phyloP scores from a whole-genome alignment of 23 tunicate species.

The Phallusia fumigata region DNA sequence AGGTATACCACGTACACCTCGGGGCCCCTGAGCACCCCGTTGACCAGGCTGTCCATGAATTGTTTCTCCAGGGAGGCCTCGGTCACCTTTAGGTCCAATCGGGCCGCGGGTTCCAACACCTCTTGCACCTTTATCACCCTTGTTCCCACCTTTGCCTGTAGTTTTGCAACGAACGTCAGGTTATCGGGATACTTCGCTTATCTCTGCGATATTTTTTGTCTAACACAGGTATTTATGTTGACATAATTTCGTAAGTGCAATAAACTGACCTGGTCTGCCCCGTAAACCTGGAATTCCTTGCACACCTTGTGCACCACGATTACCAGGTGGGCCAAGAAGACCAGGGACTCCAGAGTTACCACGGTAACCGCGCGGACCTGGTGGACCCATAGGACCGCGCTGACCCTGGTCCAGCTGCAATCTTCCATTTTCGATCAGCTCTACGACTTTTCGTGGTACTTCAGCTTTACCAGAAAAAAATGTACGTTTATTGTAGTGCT shows the following conservation, averaged over 20 bases:
- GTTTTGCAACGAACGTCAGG: no score
- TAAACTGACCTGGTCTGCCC: constrained; percentile 42
- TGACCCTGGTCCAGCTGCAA: background rate
- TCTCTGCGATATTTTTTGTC: background rate
- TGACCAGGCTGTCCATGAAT: constrained; percentile 49
- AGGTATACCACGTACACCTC: constrained; percentile 36
- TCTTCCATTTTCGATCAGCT: constrained; percentile 15
- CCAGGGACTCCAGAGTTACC: constrained; percentile 43
- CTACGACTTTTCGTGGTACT: constrained; percentile 24
- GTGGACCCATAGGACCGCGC: constrained; percentile 57
- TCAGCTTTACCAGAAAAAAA: constrained; percentile 23
- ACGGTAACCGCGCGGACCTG: constrained; percentile 43
- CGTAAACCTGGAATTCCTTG: constrained; percentile 45
- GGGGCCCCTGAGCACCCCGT: constrained; percentile 50
- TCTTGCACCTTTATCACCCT: constrained; percentile 40
- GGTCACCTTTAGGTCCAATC: constrained; percentile 29
- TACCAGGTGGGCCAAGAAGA: constrained; percentile 44
- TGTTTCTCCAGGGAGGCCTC: constrained; percentile 49
- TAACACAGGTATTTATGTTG: background rate
- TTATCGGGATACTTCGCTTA: no score
- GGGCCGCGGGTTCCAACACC: constrained; percentile 36
- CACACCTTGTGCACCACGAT: constrained; percentile 27
- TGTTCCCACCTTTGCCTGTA: constrained; percentile 23
- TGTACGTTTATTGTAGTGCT: no score
- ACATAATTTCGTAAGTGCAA: background rate